Conservation (phyloP, 2,797 vertebrate species). For the Pyrocephalus nanus region DNA sequence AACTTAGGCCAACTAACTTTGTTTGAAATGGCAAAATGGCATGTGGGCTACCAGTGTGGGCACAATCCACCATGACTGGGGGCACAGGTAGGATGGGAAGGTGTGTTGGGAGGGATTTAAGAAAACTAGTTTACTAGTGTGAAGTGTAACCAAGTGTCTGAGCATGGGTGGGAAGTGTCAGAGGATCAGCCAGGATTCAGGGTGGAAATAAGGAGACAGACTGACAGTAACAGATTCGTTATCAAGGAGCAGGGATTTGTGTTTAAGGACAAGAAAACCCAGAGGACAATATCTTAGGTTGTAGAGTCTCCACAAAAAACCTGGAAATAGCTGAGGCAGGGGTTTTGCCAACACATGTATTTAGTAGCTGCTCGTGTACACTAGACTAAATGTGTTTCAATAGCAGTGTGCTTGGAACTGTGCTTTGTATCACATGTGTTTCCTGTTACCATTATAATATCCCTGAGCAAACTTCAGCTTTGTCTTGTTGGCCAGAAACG, state of each 20-base stretch:
- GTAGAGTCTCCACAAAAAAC: background rate
- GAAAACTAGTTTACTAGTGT: background rate
- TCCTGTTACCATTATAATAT: background rate
- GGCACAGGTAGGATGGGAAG: background rate
- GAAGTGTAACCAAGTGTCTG: background rate
- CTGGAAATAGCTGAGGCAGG: background rate
- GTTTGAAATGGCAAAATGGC: background rate
- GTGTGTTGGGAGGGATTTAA: background rate
- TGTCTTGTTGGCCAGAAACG: slow-evolving; percentile 83
- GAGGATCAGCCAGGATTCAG: background rate
- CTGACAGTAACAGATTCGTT: background rate
- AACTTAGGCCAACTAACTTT: background rate
- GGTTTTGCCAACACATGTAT: background rate
- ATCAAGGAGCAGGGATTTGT: background rate
- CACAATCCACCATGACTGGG: background rate
- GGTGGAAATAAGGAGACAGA: background rate
- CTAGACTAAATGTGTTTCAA: background rate
- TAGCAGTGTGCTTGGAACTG: background rate
- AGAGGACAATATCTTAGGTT: background rate
- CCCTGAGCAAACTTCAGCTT: slow-evolving; percentile 21
- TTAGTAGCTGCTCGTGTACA: background rate
- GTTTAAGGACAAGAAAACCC: background rate
- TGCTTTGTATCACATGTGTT: background rate
- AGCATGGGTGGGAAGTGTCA: background rate
- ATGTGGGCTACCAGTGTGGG: background rate